Evolutionary conservation across 2,113 vertebrate species (phyloP), one percentile per base, ranked within the genome.

Genomic region (Cardinalis cardinalis): DNA sequence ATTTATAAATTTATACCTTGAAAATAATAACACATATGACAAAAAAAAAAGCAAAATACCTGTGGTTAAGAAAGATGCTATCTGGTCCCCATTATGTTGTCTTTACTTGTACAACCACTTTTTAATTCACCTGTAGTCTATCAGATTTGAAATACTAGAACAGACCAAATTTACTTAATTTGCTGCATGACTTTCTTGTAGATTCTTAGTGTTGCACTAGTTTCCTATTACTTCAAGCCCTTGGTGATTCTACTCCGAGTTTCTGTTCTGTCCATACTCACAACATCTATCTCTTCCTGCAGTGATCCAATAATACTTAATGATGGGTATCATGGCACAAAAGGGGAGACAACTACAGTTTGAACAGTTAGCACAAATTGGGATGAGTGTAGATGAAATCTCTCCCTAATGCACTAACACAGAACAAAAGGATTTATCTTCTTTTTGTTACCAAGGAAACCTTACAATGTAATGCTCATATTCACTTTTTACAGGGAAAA

Each of bases 391-490:
- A 78, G 90, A 89, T 84, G 71, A 95, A 93, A 95, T 85, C 59
- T 89, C 85, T 89, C 78, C 84, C 74, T 79, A 93, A 85, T 3
- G n/a, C 71, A 92, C 51, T 44, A 70, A 92, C 48, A 61, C 70
- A 82, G 82, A 95, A 94, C 89, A 96, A 95, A 95, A 90, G 87
- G 46, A 88, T 95, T 92, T 89, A 75, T 92, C 82, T 94, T 79
- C 84, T 60, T 92, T 92, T 84, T 91, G 94, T 95, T 89, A 84
- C 96, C 94, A 94, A 81, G 95, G 92, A 91, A 96, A 95, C 94
- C 79, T 75, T 86, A 80, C 55, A 58, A 83, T 88, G 55, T 58
- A 90, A 92, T 84, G 68, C 26, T 80, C 24, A 81, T 88, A 70
- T 77, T 90, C 53, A 77, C 72, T 60, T 93, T 89, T 89, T 85